A percentile compares a stretch with the other conserved stretches of the same genome.
Evolutionary conservation across 2,113 vertebrate species (phyloP).

Genomic region (Macquaria ambigua): DNA sequence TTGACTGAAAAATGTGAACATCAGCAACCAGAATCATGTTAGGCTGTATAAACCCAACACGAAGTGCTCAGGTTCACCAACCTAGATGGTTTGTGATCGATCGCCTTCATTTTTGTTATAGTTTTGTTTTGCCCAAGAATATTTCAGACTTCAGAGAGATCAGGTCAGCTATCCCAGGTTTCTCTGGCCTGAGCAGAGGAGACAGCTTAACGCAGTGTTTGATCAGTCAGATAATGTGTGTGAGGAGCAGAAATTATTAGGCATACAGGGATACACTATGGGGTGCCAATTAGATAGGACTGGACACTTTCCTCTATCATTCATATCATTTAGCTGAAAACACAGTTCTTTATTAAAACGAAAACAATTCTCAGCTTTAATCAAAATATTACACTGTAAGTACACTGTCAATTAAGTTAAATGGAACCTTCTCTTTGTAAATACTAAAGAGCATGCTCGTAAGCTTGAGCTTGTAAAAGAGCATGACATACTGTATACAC

Average conservation of each 20-base stretch:
- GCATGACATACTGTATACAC: not conserved
- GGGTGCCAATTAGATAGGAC: not conserved
- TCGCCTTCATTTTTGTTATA: not conserved
- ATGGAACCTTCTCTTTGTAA: not conserved
- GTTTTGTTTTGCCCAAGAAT: not conserved
- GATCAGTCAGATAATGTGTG: not conserved
- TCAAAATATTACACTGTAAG: not conserved
- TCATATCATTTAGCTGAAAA: not conserved
- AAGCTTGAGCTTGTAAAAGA: not conserved
- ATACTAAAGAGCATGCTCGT: too few relatives aligned
- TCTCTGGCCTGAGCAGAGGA: not conserved
- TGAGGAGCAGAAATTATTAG: not conserved
- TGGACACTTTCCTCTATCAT: not conserved
- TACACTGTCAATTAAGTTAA: not conserved
- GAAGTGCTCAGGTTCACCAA: not conserved
- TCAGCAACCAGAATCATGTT: not conserved
- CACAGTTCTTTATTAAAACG: not conserved
- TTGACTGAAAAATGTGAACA: constrained; percentile 2
- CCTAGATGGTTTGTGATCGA: not conserved
- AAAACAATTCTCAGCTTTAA: not conserved
- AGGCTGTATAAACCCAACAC: not conserved
- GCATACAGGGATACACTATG: not conserved
- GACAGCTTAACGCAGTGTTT: not conserved
- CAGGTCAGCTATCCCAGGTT: not conserved
- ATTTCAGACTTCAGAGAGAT: not conserved